Evolutionary conservation across 2,888 invertebrate species (phyloP).

Genomic region (Cenopis cana): DNA sequence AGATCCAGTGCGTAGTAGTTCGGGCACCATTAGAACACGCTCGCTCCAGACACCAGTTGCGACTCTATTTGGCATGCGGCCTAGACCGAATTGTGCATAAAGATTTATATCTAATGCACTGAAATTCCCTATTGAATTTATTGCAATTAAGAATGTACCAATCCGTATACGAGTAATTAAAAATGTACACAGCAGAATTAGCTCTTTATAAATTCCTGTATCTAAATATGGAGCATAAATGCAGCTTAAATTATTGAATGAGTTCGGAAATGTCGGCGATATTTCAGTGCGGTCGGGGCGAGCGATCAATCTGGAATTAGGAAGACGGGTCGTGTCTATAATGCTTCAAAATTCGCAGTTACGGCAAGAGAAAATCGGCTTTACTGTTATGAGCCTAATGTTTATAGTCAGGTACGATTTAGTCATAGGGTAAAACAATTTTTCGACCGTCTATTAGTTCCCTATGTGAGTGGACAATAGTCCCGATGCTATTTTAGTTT

Average conservation of each 20-base stretch:
- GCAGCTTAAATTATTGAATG: slow-evolving; percentile 8
- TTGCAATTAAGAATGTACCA: not conserved
- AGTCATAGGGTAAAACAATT: slow-evolving; percentile 28
- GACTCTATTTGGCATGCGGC: not conserved
- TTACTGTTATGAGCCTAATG: slow-evolving; percentile 27
- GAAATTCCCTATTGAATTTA: not conserved
- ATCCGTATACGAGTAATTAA: slow-evolving; percentile 11
- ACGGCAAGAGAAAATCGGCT: slow-evolving; percentile 21
- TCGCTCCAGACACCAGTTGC: slow-evolving; percentile 24
- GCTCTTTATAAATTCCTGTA: slow-evolving; percentile 6
- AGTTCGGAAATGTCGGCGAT: not conserved
- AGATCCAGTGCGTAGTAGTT: slow-evolving; percentile 4
- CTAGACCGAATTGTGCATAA: not conserved
- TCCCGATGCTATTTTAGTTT: slow-evolving; percentile 10
- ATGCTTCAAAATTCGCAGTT: slow-evolving; percentile 22
- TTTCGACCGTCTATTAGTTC: slow-evolving; percentile 11
- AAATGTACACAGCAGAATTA: slow-evolving; percentile 9
- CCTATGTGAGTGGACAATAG: slow-evolving; percentile 1
- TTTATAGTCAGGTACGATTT: slow-evolving; percentile 21
- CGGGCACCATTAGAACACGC: slow-evolving; percentile 3
- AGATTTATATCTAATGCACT: not conserved
- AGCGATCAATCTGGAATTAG: slow-evolving; percentile 9
- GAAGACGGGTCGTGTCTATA: slow-evolving; percentile 15
- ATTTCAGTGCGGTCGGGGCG: slow-evolving; percentile 8
- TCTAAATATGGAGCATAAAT: slow-evolving; percentile 13